Conservation (phyloP, 2,113 vertebrate species). For the Peromyscus californicus region DNA sequence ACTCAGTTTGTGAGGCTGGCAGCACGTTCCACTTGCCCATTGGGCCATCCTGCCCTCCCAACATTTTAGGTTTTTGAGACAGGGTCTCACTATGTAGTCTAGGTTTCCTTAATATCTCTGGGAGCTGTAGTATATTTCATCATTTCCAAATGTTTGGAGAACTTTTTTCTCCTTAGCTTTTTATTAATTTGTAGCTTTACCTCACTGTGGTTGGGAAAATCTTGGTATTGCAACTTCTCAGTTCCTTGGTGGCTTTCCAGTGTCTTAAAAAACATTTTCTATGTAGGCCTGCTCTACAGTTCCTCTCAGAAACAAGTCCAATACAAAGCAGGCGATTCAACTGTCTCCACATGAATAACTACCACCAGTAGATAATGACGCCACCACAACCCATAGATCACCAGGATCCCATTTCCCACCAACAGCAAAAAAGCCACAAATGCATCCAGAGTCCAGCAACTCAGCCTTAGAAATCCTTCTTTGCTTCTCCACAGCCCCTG, state of each 20-base stretch:
- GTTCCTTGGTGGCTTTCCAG: not conserved
- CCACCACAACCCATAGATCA: not conserved
- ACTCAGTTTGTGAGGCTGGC: not conserved
- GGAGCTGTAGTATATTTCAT: not conserved
- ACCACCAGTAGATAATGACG: not conserved
- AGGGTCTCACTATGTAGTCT: not conserved
- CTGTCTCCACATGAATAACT: not conserved
- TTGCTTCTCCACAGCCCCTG: not conserved
- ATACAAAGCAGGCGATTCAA: slow-evolving; percentile 1
- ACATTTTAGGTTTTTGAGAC: not conserved
- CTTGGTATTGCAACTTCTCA: not conserved
- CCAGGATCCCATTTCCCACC: not conserved
- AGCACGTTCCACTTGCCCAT: not conserved
- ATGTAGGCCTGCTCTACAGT: not conserved
- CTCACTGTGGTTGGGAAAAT: slow-evolving; percentile 16
- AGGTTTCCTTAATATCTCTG: not conserved
- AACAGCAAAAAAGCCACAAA: not conserved
- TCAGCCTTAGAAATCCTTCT: not conserved
- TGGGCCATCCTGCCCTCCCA: not conserved
- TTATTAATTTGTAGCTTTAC: slow-evolving; percentile 25
- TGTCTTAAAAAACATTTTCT: slow-evolving; percentile 4
- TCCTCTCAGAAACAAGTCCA: slow-evolving; percentile 57
- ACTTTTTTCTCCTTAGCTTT: not conserved
- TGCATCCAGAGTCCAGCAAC: not conserved
- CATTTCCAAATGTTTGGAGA: not conserved